Conservation (phyloP, 2,888 invertebrate species). For the Pachycephus smyrnensis region DNA sequence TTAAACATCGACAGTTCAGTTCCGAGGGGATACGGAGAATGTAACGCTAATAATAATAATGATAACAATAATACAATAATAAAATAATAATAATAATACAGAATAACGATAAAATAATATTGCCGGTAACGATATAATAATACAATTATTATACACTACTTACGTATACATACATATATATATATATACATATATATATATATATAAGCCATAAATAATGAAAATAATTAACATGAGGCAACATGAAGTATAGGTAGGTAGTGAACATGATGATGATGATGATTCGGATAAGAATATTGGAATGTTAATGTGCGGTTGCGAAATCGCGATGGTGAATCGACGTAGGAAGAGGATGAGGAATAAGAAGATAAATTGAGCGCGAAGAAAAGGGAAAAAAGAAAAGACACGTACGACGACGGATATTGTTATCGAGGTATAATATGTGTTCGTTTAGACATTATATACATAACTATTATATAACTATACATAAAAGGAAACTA, state of each 20-base stretch:
- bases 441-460: constrained; percentile 65
- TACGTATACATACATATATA: constrained; percentile 17
- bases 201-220: constrained; percentile 31
- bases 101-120: constrained; percentile 32
- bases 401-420: constrained; percentile 35
- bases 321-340: background rate
- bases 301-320: constrained; percentile 7
- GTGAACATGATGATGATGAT: constrained; percentile 24
- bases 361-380: constrained; percentile 10
- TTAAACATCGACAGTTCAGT: constrained; percentile 16
- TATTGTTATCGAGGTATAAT: constrained; percentile 62
- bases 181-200: constrained; percentile 26
- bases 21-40: constrained; percentile 9
- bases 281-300: constrained; percentile 11
- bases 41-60: constrained; percentile 33
- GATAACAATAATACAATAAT: constrained; percentile 44
- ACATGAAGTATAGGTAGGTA: constrained; percentile 33
- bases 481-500: constrained; percentile 14
- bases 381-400: constrained; percentile 16
- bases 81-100: constrained; percentile 34
- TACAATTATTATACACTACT: constrained; percentile 27
- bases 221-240: constrained; percentile 19
- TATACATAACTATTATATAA: constrained; percentile 52
- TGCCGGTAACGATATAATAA: constrained; percentile 42
- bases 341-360: background rate